Evolutionary conservation across 2,888 invertebrate species (phyloP).

Genomic region (Xylota sylvarum): DNA sequence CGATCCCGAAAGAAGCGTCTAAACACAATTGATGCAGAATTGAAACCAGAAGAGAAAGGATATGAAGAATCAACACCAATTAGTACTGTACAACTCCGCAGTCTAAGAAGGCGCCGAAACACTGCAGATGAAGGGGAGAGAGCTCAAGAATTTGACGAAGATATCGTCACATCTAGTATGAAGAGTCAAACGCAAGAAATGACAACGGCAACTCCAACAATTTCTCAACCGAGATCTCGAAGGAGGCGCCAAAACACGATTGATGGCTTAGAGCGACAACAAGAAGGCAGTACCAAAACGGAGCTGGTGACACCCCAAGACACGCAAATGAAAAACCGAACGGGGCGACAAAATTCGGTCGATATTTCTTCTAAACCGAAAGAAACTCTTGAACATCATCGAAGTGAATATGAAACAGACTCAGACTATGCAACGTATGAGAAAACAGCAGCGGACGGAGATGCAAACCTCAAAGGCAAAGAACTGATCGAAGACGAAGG

Average conservation of each 20-base stretch:
- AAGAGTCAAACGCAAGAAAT: background rate
- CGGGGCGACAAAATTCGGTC: slow-evolving; percentile 10
- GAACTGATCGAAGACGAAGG: background rate
- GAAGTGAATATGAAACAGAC: background rate
- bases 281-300: background rate
- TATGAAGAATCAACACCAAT: background rate
- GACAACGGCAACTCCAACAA: background rate
- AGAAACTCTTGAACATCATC: background rate
- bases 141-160: background rate
- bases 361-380: background rate
- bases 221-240: background rate
- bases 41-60: background rate
- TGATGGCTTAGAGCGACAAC: background rate
- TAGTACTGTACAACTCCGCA: background rate
- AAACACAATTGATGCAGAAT: background rate
- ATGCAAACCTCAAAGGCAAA: background rate
- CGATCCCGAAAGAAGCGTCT: background rate
- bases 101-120: background rate
- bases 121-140: background rate
- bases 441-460: background rate
- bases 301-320: background rate
- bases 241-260: background rate
- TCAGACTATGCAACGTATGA: background rate
- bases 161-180: background rate
- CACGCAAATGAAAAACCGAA: background rate